These are phyloP conservation scores for Gortyna flavago DNA, from an alignment of 2,888 invertebrate genomes.

Conservation along the genomic window DNA sequence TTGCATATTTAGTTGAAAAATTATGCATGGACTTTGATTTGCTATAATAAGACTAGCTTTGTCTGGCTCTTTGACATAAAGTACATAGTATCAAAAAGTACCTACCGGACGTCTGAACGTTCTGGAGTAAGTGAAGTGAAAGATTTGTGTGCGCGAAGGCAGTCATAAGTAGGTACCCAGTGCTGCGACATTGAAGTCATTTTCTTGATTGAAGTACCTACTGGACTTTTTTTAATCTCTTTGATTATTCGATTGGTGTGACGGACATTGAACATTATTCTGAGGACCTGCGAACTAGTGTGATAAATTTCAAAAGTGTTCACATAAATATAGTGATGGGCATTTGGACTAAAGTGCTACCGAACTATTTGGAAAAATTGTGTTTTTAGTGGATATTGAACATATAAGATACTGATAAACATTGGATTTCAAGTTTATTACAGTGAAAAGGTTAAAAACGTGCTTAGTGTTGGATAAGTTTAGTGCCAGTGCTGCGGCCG, in stretches of 20 bases:
- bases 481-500: neutral
- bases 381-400: slow-evolving; percentile 1
- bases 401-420: neutral
- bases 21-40: neutral
- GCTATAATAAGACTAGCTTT: neutral
- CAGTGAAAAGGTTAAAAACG: neutral
- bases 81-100: neutral
- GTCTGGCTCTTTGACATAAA: neutral
- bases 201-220: neutral
- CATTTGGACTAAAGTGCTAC: neutral
- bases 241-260: neutral
- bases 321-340: slow-evolving; percentile 1
- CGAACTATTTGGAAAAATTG: neutral
- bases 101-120: neutral
- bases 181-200: neutral
- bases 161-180: neutral
- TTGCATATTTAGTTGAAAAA: neutral
- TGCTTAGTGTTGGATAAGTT: neutral
- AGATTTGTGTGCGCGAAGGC: slow-evolving; percentile 1
- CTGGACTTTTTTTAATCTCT: neutral
- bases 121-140: neutral
- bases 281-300: neutral
- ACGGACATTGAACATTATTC: slow-evolving; percentile 1
- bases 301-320: neutral
- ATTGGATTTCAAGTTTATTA: neutral